Conservation (phyloP, 1,140 invertebrate species). For the Drosophila biarmipes region DNA sequence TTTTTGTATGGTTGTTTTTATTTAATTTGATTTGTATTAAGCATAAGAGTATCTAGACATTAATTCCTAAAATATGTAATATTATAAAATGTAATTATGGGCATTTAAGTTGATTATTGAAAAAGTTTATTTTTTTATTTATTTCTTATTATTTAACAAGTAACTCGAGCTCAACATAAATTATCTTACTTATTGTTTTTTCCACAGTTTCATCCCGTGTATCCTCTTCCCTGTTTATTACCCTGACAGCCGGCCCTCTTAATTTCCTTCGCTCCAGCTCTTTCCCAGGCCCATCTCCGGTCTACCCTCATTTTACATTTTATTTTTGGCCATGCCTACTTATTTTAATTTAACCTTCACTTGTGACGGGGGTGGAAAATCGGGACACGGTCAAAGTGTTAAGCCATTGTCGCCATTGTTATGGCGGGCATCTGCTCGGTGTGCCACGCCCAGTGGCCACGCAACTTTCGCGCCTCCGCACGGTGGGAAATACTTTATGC, state of each 20-base stretch:
- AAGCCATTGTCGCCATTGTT: slow-evolving; percentile 51
- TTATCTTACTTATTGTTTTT: background rate
- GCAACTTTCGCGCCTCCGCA: slow-evolving; percentile 32
- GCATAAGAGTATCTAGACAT: no score
- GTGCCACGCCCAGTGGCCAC: slow-evolving; percentile 27
- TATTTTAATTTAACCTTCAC: slow-evolving; percentile 54
- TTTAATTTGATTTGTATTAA: no score
- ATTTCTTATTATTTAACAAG: no score
- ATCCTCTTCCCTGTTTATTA: slow-evolving; percentile 14
- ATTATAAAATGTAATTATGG: no score
- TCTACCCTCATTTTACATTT: slow-evolving; percentile 6
- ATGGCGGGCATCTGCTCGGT: slow-evolving; percentile 39
- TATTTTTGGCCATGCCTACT: slow-evolving; percentile 31
- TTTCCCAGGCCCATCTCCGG: background rate
- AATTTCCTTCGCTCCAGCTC: slow-evolving; percentile 11
- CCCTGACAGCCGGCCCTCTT: slow-evolving; percentile 7
- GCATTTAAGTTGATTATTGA: no score
- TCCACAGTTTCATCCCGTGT: background rate
- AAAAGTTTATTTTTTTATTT: no score
- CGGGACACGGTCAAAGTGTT: slow-evolving; percentile 42
- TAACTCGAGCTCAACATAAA: no score
- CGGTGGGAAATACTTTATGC: slow-evolving; percentile 19
- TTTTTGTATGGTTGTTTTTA: background rate
- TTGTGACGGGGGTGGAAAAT: slow-evolving; percentile 11
- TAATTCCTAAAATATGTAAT: no score